Evolutionary conservation across 2,797 vertebrate genomes (phyloP).

Genomic region (Pelobates cultripes): DNA sequence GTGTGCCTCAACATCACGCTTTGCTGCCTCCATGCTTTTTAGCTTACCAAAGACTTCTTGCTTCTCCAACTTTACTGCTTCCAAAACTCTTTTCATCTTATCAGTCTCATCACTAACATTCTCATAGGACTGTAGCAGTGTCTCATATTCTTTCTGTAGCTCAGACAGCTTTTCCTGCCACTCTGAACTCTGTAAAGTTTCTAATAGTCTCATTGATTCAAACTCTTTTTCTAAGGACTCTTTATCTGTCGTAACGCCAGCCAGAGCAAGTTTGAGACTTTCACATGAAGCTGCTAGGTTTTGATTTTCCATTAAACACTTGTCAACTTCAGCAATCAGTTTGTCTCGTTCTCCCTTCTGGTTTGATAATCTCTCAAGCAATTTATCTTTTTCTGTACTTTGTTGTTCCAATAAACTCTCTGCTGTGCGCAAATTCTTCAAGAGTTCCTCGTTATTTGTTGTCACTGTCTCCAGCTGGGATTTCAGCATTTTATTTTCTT

Average conservation of each 20-base stretch:
- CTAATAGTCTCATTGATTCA: constrained; percentile 73
- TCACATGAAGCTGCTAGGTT: constrained; percentile 84
- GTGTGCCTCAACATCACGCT: constrained; percentile 78
- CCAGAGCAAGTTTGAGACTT: constrained; percentile 86
- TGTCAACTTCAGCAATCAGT: constrained; percentile 84
- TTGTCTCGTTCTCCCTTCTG: constrained; percentile 78
- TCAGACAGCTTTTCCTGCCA: constrained; percentile 83
- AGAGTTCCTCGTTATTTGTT: constrained; percentile 68
- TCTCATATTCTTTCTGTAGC: constrained; percentile 94
- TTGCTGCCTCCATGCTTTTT: constrained; percentile 75
- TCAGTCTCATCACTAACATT: constrained; percentile 92
- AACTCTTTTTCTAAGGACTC: constrained; percentile 75
- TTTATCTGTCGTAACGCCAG: constrained; percentile 81
- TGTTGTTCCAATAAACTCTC: constrained; percentile 63
- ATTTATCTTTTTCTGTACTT: constrained; percentile 63
- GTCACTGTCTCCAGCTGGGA: constrained; percentile 76
- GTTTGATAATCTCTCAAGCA: constrained; percentile 65
- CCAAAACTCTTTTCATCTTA: constrained; percentile 84
- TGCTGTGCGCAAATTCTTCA: constrained; percentile 64
- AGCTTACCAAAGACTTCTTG: constrained; percentile 81
- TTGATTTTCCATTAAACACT: constrained; percentile 83
- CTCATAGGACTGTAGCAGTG: constrained; percentile 92
- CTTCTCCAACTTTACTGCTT: constrained; percentile 87
- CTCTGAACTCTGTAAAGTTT: constrained; percentile 69
- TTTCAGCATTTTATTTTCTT: constrained; percentile 84